phyloP scores from a whole-genome alignment of 2,113 vertebrate species.

The Arothron firmamentum region DNA sequence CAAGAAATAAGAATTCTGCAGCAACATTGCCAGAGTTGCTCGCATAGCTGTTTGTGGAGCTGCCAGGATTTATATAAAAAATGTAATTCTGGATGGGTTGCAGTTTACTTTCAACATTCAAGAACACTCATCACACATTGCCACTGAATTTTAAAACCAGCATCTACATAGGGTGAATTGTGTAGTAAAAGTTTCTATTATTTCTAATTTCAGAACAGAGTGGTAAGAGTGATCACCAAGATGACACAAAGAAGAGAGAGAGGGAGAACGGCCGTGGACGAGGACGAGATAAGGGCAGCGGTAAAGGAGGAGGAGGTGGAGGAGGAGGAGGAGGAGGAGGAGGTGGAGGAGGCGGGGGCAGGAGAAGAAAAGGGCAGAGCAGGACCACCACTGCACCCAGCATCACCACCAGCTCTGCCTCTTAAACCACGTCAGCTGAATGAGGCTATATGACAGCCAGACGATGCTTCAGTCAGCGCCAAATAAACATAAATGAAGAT shows the following conservation, averaged over 20 bases:
- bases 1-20: slow-evolving; percentile 31
- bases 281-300: slow-evolving; percentile 44
- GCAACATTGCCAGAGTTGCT: background rate
- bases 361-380: slow-evolving; percentile 77
- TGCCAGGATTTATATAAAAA: background rate
- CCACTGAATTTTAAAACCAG: slow-evolving; percentile 17
- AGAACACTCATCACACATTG: slow-evolving; percentile 3
- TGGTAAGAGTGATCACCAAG: slow-evolving; percentile 69
- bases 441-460: slow-evolving; percentile 24
- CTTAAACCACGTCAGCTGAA: slow-evolving; percentile 65
- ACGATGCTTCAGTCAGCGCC: slow-evolving; percentile 30
- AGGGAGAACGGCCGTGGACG: slow-evolving; percentile 55
- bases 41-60: background rate
- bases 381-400: slow-evolving; percentile 66
- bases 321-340: slow-evolving; percentile 60
- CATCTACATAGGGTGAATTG: slow-evolving; percentile 6
- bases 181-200: slow-evolving; percentile 18
- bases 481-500: slow-evolving; percentile 17
- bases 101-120: slow-evolving; percentile 17
- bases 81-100: slow-evolving; percentile 1
- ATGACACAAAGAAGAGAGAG: slow-evolving; percentile 72
- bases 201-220: slow-evolving; percentile 68
- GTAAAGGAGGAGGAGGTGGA: slow-evolving; percentile 62
- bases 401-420: slow-evolving; percentile 72
- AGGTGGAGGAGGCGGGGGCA: slow-evolving; percentile 71